Evolutionary conservation across 2,797 vertebrate species (phyloP).

Genomic region (Acrossocheilus wenchowensis): DNA sequence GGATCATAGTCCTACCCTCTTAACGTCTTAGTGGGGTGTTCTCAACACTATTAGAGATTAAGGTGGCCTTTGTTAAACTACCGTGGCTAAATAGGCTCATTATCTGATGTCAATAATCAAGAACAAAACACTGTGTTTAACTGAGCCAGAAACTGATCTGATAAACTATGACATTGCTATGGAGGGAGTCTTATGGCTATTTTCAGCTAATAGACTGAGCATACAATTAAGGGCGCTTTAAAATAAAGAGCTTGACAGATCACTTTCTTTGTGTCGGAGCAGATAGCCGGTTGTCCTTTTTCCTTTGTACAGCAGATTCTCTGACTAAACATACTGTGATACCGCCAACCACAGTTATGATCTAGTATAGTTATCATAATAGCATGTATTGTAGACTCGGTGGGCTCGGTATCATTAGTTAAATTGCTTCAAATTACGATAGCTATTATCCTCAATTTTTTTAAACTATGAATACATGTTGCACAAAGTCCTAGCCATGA

Average conservation of each 20-base stretch:
- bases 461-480: constrained; percentile 22
- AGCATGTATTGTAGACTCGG: constrained; percentile 32
- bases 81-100: constrained; percentile 49
- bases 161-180: constrained; percentile 57
- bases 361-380: constrained; percentile 37
- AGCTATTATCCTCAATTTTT: constrained; percentile 32
- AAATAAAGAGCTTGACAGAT: constrained; percentile 52
- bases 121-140: constrained; percentile 56
- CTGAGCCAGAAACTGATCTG: constrained; percentile 50
- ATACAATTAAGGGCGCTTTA: constrained; percentile 53
- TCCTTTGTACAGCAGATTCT: constrained; percentile 21
- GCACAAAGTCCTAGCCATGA: not conserved
- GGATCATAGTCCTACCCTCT: constrained; percentile 7
- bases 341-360: constrained; percentile 14
- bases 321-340: constrained; percentile 14
- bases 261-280: constrained; percentile 31
- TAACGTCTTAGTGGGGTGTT: constrained; percentile 8
- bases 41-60: constrained; percentile 21
- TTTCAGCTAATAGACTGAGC: constrained; percentile 57
- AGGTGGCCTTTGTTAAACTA: constrained; percentile 37
- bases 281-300: constrained; percentile 43
- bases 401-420: constrained; percentile 57
- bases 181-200: constrained; percentile 44
- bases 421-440: constrained; percentile 36
- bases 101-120: constrained; percentile 53